Evolutionary conservation across 2,113 vertebrate genomes (phyloP), one percentile per base, ranked within the genome.

Genomic region (Albula glossodonta): DNA sequence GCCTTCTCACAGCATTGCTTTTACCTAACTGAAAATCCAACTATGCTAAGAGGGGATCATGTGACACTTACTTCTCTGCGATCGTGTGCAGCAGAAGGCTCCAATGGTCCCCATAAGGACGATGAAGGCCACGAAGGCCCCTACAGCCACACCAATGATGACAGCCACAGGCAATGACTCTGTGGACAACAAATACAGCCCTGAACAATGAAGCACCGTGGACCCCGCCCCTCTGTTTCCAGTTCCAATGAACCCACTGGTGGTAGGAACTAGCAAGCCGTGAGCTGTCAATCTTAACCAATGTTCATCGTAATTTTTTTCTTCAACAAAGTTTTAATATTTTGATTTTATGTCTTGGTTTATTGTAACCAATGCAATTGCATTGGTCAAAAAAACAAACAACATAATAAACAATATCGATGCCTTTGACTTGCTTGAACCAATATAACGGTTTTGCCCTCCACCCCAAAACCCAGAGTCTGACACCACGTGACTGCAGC

Each of bases 111-210:
- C 98, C 96, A 99, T 96, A 90, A 99, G 94, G 90, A 99, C 97
- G 82, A 99, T 96, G 94, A 99, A 95, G 2, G 98, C 98, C 90
- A 99, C 98, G 0, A 99, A 98, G 0, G 97, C 98, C 88, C 98
- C 98, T 82, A 99, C 98, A 0, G 98, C 98, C 87, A 99, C 98
- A 1, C 98, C 98, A 31, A 99, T 99, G 95, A 99, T 98, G 94
- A 99, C 98, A 0, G 98, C 98, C 95, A 98, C 96, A 0, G 98
- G 98, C 89, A 99, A 96, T 0, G 98, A 97, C 89, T 99, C 98
- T 99, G 97, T 78, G 86, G 91, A 93, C 93, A 79, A 51, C 89
- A 79, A 51, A 89, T 66, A 85, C 41, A 87, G 82, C 78, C 87
- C 86, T 89, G 87, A 85, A 90, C 83, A 89, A 89, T 90, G 84